Evolutionary conservation across 2,888 invertebrate genomes (phyloP).

Genomic region (Cheilosia urbana): DNA sequence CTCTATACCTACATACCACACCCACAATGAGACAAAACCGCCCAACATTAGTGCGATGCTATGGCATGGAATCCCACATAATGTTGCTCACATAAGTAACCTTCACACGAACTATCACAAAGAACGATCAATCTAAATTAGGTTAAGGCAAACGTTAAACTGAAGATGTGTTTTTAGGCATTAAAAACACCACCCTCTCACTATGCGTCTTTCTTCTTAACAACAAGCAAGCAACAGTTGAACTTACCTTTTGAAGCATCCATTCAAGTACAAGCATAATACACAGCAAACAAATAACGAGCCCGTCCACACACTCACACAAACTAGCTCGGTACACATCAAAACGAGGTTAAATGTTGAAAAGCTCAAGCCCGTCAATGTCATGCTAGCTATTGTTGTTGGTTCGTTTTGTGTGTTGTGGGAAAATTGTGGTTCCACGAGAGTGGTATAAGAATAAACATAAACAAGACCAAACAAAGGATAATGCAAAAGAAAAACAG

Average conservation of each 20-base stretch:
- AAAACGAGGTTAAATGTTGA: slow-evolving; percentile 63
- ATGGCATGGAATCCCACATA: no score
- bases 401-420: slow-evolving; percentile 40
- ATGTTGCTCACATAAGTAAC: no score
- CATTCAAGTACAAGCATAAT: slow-evolving; percentile 60
- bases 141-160: slow-evolving; percentile 16
- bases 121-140: background rate
- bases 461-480: slow-evolving; percentile 42
- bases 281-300: slow-evolving; percentile 50
- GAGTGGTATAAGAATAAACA: slow-evolving; percentile 27
- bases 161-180: background rate
- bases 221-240: slow-evolving; percentile 62
- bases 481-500: slow-evolving; percentile 34
- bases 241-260: slow-evolving; percentile 55
- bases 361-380: slow-evolving; percentile 66
- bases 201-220: background rate
- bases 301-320: slow-evolving; percentile 5
- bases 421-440: no score
- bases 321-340: slow-evolving; percentile 44
- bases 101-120: no score
- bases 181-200: slow-evolving; percentile 1
- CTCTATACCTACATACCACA: no score
- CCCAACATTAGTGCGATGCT: no score
- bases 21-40: no score
- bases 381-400: slow-evolving; percentile 55